These are phyloP conservation scores for Drosophila neotestacea DNA, from an alignment of 2,888 invertebrate species.

Conservation along the genomic window DNA sequence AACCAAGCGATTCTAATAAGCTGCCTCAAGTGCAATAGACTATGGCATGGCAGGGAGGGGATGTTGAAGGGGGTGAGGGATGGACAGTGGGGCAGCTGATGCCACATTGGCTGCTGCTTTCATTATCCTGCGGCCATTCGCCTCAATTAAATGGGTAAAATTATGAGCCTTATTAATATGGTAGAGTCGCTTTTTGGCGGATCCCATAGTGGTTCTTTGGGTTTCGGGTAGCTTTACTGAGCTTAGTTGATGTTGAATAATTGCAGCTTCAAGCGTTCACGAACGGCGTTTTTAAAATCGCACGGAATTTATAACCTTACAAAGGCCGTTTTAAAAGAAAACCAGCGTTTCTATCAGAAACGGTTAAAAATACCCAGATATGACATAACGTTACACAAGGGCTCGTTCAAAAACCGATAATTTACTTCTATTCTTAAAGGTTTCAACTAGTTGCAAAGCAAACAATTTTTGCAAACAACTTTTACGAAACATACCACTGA, in stretches of 20 bases:
- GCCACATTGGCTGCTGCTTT: slow-evolving; percentile 48
- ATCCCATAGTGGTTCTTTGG: background rate
- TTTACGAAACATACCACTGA: too few relatives aligned
- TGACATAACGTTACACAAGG: too few relatives aligned
- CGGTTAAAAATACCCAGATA: too few relatives aligned
- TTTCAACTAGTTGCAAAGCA: too few relatives aligned
- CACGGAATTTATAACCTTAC: background rate
- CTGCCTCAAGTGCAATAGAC: slow-evolving; percentile 72
- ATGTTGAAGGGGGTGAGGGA: background rate
- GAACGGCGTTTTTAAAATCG: background rate
- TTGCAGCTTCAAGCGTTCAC: slow-evolving; percentile 30
- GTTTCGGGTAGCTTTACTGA: slow-evolving; percentile 25
- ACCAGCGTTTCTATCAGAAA: too few relatives aligned
- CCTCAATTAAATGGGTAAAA: slow-evolving; percentile 67
- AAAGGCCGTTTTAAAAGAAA: slow-evolving; percentile 6
- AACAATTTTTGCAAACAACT: too few relatives aligned
- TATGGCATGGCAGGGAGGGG: background rate
- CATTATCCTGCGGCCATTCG: slow-evolving; percentile 68
- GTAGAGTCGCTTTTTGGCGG: slow-evolving; percentile 16
- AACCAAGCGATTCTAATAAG: slow-evolving; percentile 72
- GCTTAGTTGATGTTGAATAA: slow-evolving; percentile 56
- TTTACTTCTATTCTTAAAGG: too few relatives aligned
- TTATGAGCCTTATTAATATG: slow-evolving; percentile 70
- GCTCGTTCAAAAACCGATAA: too few relatives aligned
- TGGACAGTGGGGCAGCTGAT: slow-evolving; percentile 37